phyloP scores from a whole-genome alignment of 2,113 vertebrate genomes.

The Anseranas semipalmata region DNA sequence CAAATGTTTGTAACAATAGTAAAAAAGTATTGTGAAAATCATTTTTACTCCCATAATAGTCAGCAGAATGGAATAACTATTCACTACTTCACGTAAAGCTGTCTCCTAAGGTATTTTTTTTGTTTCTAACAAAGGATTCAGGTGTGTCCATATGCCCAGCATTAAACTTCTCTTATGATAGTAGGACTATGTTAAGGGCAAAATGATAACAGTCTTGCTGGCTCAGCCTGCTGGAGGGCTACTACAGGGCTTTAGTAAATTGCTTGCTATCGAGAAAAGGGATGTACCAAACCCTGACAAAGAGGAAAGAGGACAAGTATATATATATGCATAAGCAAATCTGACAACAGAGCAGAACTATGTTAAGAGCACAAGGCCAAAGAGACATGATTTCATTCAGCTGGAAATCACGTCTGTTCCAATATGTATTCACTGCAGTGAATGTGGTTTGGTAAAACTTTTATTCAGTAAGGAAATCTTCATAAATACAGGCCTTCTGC shows the following conservation, averaged over 20 bases:
- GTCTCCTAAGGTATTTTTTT: neutral
- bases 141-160: neutral
- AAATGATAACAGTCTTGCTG: neutral
- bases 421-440: slow-evolving; percentile 20
- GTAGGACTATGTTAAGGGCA: neutral
- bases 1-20: neutral
- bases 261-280: slow-evolving; percentile 28
- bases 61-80: neutral
- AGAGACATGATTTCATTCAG: neutral
- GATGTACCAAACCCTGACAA: neutral
- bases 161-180: neutral
- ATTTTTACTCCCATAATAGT: neutral
- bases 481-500: slow-evolving; percentile 50
- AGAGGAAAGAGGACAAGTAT: neutral
- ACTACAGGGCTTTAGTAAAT: neutral
- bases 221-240: neutral
- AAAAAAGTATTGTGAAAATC: neutral
- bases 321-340: slow-evolving; percentile 13
- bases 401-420: slow-evolving; percentile 54
- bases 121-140: slow-evolving; percentile 20
- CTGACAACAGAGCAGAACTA: slow-evolving; percentile 19
- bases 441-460: slow-evolving; percentile 58
- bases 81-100: neutral
- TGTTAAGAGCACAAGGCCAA: slow-evolving; percentile 12
- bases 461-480: slow-evolving; percentile 64